Evolutionary conservation across 30 jellyfish, hydroid and myxozoan species (phyloP), one percentile per base, ranked within the genome.

Genomic region (Aurelia sp.): DNA sequence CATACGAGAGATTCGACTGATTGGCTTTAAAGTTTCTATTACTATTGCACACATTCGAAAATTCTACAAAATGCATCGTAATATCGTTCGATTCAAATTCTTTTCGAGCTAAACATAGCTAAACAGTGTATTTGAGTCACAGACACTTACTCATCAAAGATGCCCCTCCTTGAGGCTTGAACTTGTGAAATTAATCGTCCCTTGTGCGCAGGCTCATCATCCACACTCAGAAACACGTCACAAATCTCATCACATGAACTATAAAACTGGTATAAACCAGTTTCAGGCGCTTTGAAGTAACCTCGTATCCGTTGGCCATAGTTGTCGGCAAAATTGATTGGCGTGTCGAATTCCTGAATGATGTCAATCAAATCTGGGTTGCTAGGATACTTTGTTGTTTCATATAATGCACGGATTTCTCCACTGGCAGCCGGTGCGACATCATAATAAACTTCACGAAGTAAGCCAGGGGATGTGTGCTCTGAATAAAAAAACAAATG

Each of bases 241-340:
- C 98, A 92, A 63, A 92, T 58, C 35, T 92, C 98, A 59, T 92
- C 98, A 76, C 98, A 92, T 7, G 98, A 92, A 48, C 97, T 92
- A 83, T 44, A 86, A 74, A 92, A 92, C 84, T 69, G 86, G 73
- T 92, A 92, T 20, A 78, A 76, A 9, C 98, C 98, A 27, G 90
- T 75, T 19, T 74, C 91, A 21, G 98, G 98, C 5, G 98, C 92
- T 27, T 60, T 53, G 57, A 92, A 92, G 84, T 77, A 92, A 57
- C 98, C 98, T 21, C 98, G 94, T 33, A 92, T 66, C n/a, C 98
- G 86, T 53, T 92, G 98, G 7, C 98, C 98, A 55, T 84, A 92
- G 77, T 92, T 58, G 77, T 86, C 96, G 7, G 97, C 98, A 61
- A 92, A 79, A 75, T 92, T 87, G 50, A 59, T 33, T 4, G 98